Evolutionary conservation across 2,888 invertebrate genomes (phyloP), one percentile per base, ranked within the genome.

Genomic region (Sinopyrophorus schimmeli): DNA sequence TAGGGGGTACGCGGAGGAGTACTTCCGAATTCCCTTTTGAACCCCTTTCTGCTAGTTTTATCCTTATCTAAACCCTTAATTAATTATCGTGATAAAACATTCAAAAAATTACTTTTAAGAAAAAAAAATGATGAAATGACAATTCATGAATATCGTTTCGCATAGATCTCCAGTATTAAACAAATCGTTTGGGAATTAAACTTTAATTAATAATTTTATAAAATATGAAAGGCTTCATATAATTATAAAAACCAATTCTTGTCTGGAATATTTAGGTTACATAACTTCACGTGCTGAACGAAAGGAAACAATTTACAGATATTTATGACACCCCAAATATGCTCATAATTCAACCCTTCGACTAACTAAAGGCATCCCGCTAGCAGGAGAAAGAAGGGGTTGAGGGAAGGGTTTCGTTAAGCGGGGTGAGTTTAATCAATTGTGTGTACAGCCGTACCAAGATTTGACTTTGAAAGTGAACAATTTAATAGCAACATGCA

Each of bases 261-360:
- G 27, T 26, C 24, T n/a, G 1, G 24, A 24, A 38, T 30, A 41
- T 48, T n/a, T 49, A 44, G 49, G 49, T 49, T 49, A 49, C 38
- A 18, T 47, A 47, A 23, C 20, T 31, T 51, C 40, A 42, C 48
- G 44, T 46, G 41, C 37, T 43, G 47, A 47, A 56, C 44, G 57
- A 57, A 55, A 53, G 52, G 55, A 61, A 64, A 63, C 64, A 64
- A 65, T 65, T 65, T 61, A 58, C 60, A 59, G 62, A 67, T 67
- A 68, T 68, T 68, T 67, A 68, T 67, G 62, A 65, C 65, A 60
- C 67, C 65, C 65, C 64, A 65, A 68, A 66, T 68, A 68, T 66
- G 66, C 60, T 65, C 64, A 66, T 67, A 67, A 68, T 66, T 68
- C 63, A 65, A 58, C 64, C 66, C 65, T 64, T 64, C 63, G 61